Evolutionary conservation across 2,888 invertebrate genomes (phyloP), one percentile per base, ranked within the genome.

Genomic region (Scaptomyza parva): DNA sequence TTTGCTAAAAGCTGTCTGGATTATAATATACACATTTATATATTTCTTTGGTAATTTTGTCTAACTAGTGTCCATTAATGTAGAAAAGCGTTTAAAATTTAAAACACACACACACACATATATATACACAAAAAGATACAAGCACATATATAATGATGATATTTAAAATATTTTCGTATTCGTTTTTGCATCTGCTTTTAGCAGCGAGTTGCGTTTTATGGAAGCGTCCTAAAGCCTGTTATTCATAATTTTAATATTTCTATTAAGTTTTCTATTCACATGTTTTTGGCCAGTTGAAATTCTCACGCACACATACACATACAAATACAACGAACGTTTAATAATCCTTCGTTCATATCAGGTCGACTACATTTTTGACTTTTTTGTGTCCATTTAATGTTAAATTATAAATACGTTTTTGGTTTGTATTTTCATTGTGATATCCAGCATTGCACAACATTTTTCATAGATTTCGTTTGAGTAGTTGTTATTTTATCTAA

Each of bases 41-140:
- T 57, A 70, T 64, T 66, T 66, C 37, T 52, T 58, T 76, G 59
- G 35, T 64, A 62, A 41, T 78, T n/a, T n/a, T 69, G 68, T 68
- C 84, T 84, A 87, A 65, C 87, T 84, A 82, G 78, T 77, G 61
- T 75, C 48, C 62, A 60, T 74, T 76, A 68, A 57, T 51, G 71
- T 86, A 78, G 77, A 86, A 87, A 85, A 76, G 86, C 81, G 58
- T 60, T 59, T 77, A 78, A 53, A 47, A 33, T 54, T 40, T 74
- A 76, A 64, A 45, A 33, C 40, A 64, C 59, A 69, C 63, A 68
- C 55, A 58, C 53, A 66, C 61, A 61, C 44, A 44, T 48, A 45
- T 39, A 58, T 52, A 35, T 63, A 43, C 30, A 67, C 53, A 61
- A 43, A n/a, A n/a, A n/a, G n/a, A n/a, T n/a, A n/a, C n/a, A n/a